These are phyloP conservation scores for Tenthredo amoena DNA, from an alignment of 2,888 invertebrate species.

Conservation along the genomic window DNA sequence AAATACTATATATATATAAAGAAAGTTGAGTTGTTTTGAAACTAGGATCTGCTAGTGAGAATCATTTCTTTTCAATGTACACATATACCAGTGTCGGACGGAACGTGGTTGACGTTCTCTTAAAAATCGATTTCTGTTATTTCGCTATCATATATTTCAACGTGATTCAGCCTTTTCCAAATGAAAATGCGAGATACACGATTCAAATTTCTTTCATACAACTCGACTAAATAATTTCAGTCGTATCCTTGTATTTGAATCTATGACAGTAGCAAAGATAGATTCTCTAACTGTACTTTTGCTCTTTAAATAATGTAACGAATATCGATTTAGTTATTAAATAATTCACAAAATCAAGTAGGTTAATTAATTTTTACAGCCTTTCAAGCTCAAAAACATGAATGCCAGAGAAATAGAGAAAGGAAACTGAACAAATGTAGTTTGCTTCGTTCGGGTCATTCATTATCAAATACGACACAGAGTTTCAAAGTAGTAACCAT, in stretches of 20 bases:
- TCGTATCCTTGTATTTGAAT: background rate
- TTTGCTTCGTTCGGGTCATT: background rate
- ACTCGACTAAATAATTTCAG: background rate
- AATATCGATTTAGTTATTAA: background rate
- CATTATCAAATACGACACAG: background rate
- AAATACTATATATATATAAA: constrained; percentile 9
- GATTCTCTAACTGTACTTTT: background rate
- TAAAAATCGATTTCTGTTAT: background rate
- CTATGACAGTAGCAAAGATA: background rate
- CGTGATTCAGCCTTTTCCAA: background rate
- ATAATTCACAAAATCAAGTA: background rate
- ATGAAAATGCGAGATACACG: background rate
- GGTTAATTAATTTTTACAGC: background rate
- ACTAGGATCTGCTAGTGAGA: constrained; percentile 14
- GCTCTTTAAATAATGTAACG: background rate
- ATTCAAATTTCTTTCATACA: background rate
- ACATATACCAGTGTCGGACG: background rate
- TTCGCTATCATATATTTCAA: background rate
- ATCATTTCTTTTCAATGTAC: background rate
- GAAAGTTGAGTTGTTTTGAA: constrained; percentile 39
- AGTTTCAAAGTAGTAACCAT: background rate
- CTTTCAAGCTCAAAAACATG: too few relatives aligned
- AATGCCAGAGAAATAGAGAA: background rate
- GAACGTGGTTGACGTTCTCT: background rate
- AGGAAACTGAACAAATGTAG: background rate